Conservation (phyloP, 2,888 invertebrate genomes). For the Dendrolimus pini region DNA sequence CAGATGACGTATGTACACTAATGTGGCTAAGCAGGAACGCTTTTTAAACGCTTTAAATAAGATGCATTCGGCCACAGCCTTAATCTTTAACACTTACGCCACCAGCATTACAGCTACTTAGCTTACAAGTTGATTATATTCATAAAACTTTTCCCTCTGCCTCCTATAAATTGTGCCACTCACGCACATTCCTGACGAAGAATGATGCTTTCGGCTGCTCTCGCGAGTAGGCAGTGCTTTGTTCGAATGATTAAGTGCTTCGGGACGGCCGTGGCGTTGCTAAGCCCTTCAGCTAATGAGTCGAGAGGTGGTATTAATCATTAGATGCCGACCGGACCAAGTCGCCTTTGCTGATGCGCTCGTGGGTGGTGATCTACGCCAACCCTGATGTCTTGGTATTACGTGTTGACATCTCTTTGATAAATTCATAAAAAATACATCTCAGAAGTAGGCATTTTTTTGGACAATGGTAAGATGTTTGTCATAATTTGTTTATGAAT, state of each 20-base stretch:
- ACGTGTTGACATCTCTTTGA: background rate
- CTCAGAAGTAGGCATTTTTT: too few species aligned
- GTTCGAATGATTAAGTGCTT: constrained; percentile 74
- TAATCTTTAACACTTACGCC: too few species aligned
- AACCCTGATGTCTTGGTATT: background rate
- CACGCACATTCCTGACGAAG: constrained; percentile 71
- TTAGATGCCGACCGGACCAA: constrained; percentile 58
- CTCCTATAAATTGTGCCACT: constrained; percentile 28
- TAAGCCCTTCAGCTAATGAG: constrained; percentile 76
- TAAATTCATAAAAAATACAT: background rate
- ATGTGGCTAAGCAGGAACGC: too few species aligned
- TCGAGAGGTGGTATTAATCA: constrained; percentile 72
- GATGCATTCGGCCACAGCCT: too few species aligned
- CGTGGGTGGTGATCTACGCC: constrained; percentile 49
- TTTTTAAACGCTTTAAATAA: too few species aligned
- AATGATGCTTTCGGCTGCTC: constrained; percentile 73
- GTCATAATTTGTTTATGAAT: too few species aligned
- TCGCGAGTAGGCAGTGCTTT: constrained; percentile 72
- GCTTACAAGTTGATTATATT: too few species aligned
- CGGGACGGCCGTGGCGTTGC: constrained; percentile 49
- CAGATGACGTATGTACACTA: too few species aligned
- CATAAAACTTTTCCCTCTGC: too few species aligned
- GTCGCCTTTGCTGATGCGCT: constrained; percentile 35
- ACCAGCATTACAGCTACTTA: too few species aligned
- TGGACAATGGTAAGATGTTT: too few species aligned